These are phyloP conservation scores for Leptodactylus fallax DNA, from an alignment of 2,797 vertebrate genomes.

Conservation along the genomic window DNA sequence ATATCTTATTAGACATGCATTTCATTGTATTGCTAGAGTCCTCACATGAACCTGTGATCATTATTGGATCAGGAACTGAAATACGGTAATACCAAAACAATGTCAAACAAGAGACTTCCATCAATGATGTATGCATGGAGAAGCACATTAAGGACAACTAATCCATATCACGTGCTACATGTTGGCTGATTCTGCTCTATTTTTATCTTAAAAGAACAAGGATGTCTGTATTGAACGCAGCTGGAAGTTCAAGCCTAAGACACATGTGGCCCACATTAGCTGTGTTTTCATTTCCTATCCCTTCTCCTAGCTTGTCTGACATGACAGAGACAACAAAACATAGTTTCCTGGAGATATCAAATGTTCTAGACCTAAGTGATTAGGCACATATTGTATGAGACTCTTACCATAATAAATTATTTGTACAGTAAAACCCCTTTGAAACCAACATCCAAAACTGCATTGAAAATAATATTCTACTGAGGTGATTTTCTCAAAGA, in stretches of 20 bases:
- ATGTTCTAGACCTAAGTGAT: not conserved
- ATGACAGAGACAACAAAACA: constrained; percentile 47
- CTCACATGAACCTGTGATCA: not conserved
- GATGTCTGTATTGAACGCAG: constrained; percentile 31
- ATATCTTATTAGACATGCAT: too few relatives aligned
- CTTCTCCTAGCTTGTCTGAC: constrained; percentile 35
- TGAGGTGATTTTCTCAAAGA: too few relatives aligned
- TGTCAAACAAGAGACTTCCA: not conserved
- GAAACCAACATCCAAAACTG: too few relatives aligned
- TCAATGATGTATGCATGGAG: constrained; percentile 25
- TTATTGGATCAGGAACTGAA: not conserved
- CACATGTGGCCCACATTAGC: constrained; percentile 44
- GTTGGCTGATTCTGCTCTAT: constrained; percentile 32
- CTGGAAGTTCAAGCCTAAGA: constrained; percentile 22
- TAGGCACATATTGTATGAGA: not conserved
- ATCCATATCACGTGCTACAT: constrained; percentile 37
- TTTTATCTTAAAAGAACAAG: constrained; percentile 44
- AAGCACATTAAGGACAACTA: constrained; percentile 41
- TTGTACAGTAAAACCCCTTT: too few relatives aligned
- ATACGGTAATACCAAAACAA: constrained; percentile 4
- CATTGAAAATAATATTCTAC: too few relatives aligned
- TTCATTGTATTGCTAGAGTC: too few relatives aligned
- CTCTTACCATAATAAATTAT: too few relatives aligned
- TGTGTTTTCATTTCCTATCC: not conserved
- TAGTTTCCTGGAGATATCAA: not conserved